phyloP scores from a whole-genome alignment of 1,140 invertebrate genomes.

The Galendromus occidentalis region DNA sequence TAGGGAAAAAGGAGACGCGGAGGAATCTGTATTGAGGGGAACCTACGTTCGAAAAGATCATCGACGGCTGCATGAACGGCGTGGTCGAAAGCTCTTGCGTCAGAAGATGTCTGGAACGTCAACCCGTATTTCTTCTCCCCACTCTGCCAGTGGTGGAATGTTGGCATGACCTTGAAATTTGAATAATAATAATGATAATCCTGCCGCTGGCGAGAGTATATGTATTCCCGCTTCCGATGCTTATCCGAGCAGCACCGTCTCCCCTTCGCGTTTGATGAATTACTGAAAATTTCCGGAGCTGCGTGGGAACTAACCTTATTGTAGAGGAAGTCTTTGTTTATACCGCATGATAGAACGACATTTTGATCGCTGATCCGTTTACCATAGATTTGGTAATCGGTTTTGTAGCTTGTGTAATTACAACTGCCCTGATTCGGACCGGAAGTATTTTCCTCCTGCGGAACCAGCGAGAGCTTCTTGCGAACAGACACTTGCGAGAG shows the following conservation, averaged over 20 bases:
- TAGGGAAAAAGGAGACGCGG: neutral
- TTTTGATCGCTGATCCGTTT: conserved; percentile 72
- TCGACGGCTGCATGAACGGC: conserved; percentile 70
- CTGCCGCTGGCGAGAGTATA: too few relatives aligned
- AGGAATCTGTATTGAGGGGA: neutral
- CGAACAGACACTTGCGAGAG: conserved; percentile 46
- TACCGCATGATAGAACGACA: conserved; percentile 78
- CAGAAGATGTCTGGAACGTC: conserved; percentile 78
- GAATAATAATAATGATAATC: too few relatives aligned
- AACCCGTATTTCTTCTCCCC: conserved; percentile 83
- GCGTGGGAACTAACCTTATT: conserved; percentile 41
- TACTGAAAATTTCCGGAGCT: too few relatives aligned
- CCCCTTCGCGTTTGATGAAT: too few relatives aligned
- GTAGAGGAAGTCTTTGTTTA: conserved; percentile 89
- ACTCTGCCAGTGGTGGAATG: conserved; percentile 91
- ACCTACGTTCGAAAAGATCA: conserved; percentile 69
- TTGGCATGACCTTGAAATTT: conserved; percentile 59
- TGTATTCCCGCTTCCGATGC: too few relatives aligned
- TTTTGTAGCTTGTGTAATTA: conserved; percentile 26
- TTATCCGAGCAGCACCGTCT: too few relatives aligned
- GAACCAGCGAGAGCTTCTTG: conserved; percentile 18
- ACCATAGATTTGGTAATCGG: conserved; percentile 72
- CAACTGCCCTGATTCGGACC: conserved; percentile 12
- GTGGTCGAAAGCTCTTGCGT: conserved; percentile 81
- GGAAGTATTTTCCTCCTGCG: neutral